Conservation (phyloP, 2,888 invertebrate species). For the Stenurella melanura region DNA sequence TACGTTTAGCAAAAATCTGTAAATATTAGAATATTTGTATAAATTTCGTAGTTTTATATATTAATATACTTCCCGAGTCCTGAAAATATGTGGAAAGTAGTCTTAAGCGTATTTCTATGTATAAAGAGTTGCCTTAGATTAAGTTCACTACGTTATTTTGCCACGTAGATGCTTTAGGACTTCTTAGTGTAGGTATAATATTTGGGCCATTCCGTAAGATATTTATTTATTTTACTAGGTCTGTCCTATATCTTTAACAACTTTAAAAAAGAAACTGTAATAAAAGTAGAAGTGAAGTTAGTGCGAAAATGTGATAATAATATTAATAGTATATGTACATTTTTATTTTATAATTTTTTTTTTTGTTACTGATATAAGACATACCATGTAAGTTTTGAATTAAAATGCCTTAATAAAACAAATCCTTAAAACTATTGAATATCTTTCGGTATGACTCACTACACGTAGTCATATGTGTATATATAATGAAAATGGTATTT, state of each 20-base stretch:
- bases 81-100: conserved; percentile 24
- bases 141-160: conserved; percentile 30
- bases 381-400: not conserved
- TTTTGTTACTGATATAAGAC: conserved; percentile 11
- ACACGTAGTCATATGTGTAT: not conserved
- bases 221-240: conserved; percentile 1
- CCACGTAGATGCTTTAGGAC: conserved; percentile 23
- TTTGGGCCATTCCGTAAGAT: conserved; percentile 16
- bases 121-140: conserved; percentile 27
- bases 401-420: conserved; percentile 18
- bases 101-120: conserved; percentile 17
- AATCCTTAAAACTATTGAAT: not conserved
- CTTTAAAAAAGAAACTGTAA: conserved; percentile 2
- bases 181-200: not conserved
- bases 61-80: conserved; percentile 27
- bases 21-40: conserved; percentile 34
- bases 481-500: conserved; percentile 37
- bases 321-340: conserved; percentile 17
- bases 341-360: not conserved
- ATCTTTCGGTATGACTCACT: conserved; percentile 15
- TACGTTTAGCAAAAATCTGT: conserved; percentile 35
- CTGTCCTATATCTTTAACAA: conserved; percentile 25
- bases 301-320: conserved; percentile 30
- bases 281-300: not conserved
- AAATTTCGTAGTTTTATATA: conserved; percentile 44